These are phyloP conservation scores for Morelia viridis DNA, from an alignment of 2,797 vertebrate species.

Conservation along the genomic window DNA sequence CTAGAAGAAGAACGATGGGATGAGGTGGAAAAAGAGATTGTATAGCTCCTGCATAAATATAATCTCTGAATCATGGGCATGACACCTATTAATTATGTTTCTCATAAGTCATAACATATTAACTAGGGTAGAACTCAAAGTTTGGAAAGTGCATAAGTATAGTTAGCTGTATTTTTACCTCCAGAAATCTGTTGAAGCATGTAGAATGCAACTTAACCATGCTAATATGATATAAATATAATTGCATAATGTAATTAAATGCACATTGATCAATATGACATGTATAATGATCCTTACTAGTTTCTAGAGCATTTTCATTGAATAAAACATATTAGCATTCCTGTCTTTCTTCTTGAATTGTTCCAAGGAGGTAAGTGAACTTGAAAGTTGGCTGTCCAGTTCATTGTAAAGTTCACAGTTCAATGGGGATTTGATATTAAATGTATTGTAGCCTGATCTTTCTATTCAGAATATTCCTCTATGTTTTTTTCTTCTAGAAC, in stretches of 20 bases:
- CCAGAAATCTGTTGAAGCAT: not conserved
- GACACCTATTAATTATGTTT: not conserved
- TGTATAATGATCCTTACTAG: not conserved
- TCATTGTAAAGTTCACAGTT: not conserved
- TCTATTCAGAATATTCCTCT: not conserved
- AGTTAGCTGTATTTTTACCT: not conserved
- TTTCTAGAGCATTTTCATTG: not conserved
- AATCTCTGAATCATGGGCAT: not conserved
- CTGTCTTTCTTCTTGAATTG: not conserved
- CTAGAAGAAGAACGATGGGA: not conserved
- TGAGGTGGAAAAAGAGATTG: not conserved
- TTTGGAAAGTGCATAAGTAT: not conserved
- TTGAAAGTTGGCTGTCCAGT: not conserved
- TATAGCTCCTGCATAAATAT: not conserved
- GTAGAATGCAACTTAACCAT: not conserved
- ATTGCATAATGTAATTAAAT: not conserved
- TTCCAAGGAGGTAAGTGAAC: not conserved
- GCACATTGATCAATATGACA: not conserved
- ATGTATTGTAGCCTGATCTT: not conserved
- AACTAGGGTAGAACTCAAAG: not conserved
- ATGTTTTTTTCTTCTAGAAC: slow-evolving; percentile 23
- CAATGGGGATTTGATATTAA: not conserved
- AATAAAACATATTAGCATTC: not conserved
- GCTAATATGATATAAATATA: not conserved
- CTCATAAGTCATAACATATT: not conserved